Evolutionary conservation across 2,113 vertebrate genomes (phyloP).

Genomic region (Urocitellus parryii): DNA sequence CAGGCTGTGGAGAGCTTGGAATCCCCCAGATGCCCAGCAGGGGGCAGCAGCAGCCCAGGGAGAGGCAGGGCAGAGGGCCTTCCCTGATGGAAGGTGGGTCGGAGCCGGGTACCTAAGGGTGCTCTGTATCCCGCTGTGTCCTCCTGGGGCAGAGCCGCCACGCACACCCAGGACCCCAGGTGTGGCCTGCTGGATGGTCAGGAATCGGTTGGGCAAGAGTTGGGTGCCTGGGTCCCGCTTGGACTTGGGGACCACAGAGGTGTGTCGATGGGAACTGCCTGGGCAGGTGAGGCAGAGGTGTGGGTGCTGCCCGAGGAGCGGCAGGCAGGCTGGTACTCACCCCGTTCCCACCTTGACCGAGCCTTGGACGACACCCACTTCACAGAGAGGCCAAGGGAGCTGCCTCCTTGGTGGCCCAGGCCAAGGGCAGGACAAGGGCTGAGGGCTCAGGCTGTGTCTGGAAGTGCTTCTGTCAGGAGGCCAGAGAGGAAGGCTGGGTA

Average conservation of each 20-base stretch:
- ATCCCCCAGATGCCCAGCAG: background rate
- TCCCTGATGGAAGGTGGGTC: background rate
- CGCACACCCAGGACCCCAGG: no score
- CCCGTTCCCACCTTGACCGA: background rate
- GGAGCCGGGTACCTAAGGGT: no score
- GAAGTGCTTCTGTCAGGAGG: background rate
- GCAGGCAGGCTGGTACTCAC: background rate
- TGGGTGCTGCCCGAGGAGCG: background rate
- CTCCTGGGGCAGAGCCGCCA: no score
- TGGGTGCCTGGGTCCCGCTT: background rate
- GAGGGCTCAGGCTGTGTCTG: background rate
- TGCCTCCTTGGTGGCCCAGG: background rate
- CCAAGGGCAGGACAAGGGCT: background rate
- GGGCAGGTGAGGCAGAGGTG: background rate
- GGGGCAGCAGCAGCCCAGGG: background rate
- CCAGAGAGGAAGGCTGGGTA: background rate
- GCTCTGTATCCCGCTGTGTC: background rate
- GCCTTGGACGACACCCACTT: background rate
- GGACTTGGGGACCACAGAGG: background rate
- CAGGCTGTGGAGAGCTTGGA: background rate
- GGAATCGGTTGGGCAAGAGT: background rate
- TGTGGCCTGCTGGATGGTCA: no score
- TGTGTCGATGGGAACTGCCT: background rate
- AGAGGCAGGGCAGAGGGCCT: background rate
- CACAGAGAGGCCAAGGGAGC: background rate